Conservation (phyloP, 2,888 invertebrate species). For the Steinernema hermaphroditum region DNA sequence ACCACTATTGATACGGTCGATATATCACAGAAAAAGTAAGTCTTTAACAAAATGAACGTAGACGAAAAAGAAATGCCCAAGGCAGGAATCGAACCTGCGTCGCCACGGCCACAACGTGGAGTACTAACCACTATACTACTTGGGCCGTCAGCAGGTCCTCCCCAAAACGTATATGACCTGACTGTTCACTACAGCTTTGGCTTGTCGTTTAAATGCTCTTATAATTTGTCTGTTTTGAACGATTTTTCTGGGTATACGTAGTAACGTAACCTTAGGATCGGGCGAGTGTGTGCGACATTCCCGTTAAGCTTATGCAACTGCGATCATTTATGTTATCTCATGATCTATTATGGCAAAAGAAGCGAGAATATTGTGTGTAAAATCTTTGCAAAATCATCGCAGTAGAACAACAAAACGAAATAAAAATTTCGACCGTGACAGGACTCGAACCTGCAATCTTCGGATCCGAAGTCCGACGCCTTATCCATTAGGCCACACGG, state of each 20-base stretch:
- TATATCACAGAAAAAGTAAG: neutral
- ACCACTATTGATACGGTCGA: no score
- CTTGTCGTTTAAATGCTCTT: no score
- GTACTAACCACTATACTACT: constrained; percentile 66
- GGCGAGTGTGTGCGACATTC: no score
- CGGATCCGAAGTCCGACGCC: constrained; percentile 14
- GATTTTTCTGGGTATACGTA: no score
- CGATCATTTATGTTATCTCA: no score
- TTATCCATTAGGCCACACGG: constrained; percentile 10
- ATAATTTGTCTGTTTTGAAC: no score
- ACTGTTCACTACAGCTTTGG: neutral
- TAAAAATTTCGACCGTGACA: neutral
- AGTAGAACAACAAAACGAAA: neutral
- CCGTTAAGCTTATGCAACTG: no score
- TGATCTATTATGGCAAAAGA: no score
- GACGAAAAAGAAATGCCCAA: constrained; percentile 50
- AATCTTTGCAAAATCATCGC: no score
- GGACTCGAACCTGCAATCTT: constrained; percentile 4
- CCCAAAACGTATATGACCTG: neutral
- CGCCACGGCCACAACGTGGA: constrained; percentile 66
- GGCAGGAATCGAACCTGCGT: constrained; percentile 64
- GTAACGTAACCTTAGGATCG: no score
- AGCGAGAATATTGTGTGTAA: no score
- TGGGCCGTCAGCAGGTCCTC: constrained; percentile 39
- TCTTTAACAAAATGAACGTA: neutral